Evolutionary conservation across 2,888 invertebrate genomes (phyloP).

Genomic region (Xanthia togata): DNA sequence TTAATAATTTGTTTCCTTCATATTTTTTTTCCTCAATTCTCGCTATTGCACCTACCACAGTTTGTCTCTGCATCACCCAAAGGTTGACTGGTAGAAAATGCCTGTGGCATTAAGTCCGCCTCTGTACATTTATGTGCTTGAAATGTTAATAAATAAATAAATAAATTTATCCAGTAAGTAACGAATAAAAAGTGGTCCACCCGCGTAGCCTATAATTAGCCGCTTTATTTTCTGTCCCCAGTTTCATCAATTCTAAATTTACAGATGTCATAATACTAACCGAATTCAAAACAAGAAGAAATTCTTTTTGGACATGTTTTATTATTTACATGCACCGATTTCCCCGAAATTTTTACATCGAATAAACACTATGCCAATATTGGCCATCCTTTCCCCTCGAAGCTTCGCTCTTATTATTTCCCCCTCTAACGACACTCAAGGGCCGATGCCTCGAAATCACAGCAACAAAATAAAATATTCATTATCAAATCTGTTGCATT

Average conservation of each 20-base stretch:
- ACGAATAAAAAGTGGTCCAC: no score
- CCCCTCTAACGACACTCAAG: conserved; percentile 20
- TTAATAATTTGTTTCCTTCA: no score
- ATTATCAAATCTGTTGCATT: conserved; percentile 49
- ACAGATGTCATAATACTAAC: neutral
- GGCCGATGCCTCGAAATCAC: conserved; percentile 38
- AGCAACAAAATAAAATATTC: conserved; percentile 41
- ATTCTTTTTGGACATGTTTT: neutral
- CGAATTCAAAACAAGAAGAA: neutral
- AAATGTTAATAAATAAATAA: no score
- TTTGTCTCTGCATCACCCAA: no score
- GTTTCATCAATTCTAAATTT: neutral
- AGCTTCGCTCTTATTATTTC: conserved; percentile 1
- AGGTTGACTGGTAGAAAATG: no score
- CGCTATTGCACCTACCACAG: no score
- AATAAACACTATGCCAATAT: conserved; percentile 17
- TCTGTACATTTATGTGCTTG: no score
- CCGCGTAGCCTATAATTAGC: neutral
- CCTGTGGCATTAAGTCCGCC: no score
- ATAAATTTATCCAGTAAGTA: no score
- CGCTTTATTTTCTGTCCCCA: neutral
- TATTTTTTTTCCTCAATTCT: no score
- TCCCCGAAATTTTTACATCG: neutral
- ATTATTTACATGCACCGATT: conserved; percentile 4
- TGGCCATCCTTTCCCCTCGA: neutral